Base-by-base conservation (phyloP, 2,113 vertebrate genomes). In the Psephotus haematonotus region DNA sequence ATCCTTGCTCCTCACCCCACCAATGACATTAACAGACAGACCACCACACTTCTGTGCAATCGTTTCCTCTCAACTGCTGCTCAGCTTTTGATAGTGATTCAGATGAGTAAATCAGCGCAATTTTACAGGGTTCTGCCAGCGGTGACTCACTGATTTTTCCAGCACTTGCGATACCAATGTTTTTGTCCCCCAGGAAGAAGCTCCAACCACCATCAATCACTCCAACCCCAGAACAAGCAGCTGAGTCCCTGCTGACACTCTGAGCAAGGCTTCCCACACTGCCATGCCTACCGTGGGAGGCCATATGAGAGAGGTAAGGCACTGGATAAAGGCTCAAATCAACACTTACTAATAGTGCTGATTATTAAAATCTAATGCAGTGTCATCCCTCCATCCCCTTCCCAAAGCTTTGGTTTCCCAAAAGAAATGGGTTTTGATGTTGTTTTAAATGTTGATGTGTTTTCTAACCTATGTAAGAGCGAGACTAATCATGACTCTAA, bases 61-160 rank as follows among this genome's bases (percentile, higher is more conserved):
- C 59, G 50, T 83, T 92, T 60, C 75, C 67, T 90, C 92, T 87
- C 79, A 83, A 47, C 63, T 60, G 67, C 64, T 82, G 43, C 57
- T 68, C 75, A 17, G 75, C 43, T 85, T 78, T 67, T 76, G 62
- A 75, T 12, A 35, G 59, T 24, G 65, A 46, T 35, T 60, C 13
- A 7, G 63, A 74, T 92, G 85, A 90, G 76, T 49, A 90, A 93
- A 90, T 22, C 57, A 64, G 88, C 39, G 84, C 52, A 27, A 46
- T 81, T 94, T 94, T 71, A 78, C 47, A 57, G 69, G 92, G 47
- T 78, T 81, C 82, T 91, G 82, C 91, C 76, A 41, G 55, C 78
- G 80, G 70, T 90, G 87, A 83, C 63, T 92, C 81, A 82, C 64
- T 69, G 87, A 31, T 88, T 95, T 92, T 92, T 86, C 86, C 86